Conservation (phyloP, 1,140 invertebrate species). For the Odontomachus brunneus region DNA sequence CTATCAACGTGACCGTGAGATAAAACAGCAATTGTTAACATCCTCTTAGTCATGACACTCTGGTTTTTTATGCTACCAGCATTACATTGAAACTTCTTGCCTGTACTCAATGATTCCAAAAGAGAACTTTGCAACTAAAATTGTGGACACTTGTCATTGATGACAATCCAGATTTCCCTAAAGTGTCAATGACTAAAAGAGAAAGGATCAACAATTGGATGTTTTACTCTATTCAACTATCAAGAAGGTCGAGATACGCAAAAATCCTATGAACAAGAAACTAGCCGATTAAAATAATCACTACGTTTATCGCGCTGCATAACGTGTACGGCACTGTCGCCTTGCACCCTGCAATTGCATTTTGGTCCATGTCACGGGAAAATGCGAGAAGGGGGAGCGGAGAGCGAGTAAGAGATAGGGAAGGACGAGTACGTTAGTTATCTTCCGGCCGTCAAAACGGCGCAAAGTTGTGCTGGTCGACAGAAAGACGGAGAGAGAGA, state of each 20-base stretch:
- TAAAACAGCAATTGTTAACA: no score
- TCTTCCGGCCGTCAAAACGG: conserved; percentile 82
- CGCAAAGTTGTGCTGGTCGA: conserved; percentile 79
- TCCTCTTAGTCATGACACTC: no score
- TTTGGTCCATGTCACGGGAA: conserved; percentile 50
- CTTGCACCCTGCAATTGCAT: conserved; percentile 37
- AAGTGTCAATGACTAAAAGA: no score
- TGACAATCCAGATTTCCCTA: no score
- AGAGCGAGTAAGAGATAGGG: conserved; percentile 60
- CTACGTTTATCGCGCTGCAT: not conserved
- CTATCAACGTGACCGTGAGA: no score
- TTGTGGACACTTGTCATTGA: no score
- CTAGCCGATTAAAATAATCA: not conserved
- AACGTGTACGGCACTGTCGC: not conserved
- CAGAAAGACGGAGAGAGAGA: conserved; percentile 46
- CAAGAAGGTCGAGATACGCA: not conserved
- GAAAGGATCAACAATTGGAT: no score
- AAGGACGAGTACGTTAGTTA: conserved; percentile 75
- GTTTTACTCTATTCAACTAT: no score
- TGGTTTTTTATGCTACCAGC: no score
- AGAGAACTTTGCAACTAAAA: no score
- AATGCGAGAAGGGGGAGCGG: conserved; percentile 12
- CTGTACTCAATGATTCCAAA: no score
- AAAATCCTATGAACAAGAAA: not conserved
- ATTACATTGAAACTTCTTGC: no score